Evolutionary conservation across 1,140 invertebrate species (phyloP).

Genomic region (Heterodera schachtii): DNA sequence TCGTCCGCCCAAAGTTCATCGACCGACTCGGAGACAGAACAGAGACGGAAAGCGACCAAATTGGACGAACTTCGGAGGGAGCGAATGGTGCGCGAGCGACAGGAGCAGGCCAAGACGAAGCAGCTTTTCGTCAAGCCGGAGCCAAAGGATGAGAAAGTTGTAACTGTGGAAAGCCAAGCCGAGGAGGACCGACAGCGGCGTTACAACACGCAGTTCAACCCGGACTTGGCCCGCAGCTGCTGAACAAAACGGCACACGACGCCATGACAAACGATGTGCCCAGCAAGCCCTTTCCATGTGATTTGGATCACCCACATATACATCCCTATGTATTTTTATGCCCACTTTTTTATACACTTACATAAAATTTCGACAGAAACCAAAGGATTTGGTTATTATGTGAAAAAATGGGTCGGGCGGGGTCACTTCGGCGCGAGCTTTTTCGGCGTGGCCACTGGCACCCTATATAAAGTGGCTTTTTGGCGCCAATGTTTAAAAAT

Average conservation of each 20-base stretch:
- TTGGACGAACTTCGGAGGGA: slow-evolving; percentile 76
- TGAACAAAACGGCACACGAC: not conserved
- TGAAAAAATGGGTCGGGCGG: too few relatives aligned
- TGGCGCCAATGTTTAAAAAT: too few relatives aligned
- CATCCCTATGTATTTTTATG: too few relatives aligned
- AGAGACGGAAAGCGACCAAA: slow-evolving; percentile 60
- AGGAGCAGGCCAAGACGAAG: slow-evolving; percentile 72
- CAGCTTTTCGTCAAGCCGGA: slow-evolving; percentile 19
- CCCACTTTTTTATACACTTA: too few relatives aligned
- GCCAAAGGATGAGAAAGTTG: slow-evolving; percentile 21
- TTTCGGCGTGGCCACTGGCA: too few relatives aligned
- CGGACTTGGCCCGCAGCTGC: slow-evolving; percentile 74
- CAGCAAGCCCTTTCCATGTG: too few relatives aligned
- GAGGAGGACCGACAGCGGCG: slow-evolving; percentile 68
- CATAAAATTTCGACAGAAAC: too few relatives aligned
- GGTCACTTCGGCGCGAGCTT: too few relatives aligned
- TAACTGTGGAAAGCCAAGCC: slow-evolving; percentile 65
- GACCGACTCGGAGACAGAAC: slow-evolving; percentile 27
- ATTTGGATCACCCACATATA: too few relatives aligned
- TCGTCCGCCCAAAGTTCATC: slow-evolving; percentile 3
- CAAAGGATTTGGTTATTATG: too few relatives aligned
- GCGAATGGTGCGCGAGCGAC: slow-evolving; percentile 65
- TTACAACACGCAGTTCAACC: slow-evolving; percentile 92
- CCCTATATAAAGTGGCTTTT: too few relatives aligned
- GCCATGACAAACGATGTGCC: too few relatives aligned